Base-by-base conservation (phyloP, 2,797 vertebrate genomes). In the Sebastes aleutianus region DNA sequence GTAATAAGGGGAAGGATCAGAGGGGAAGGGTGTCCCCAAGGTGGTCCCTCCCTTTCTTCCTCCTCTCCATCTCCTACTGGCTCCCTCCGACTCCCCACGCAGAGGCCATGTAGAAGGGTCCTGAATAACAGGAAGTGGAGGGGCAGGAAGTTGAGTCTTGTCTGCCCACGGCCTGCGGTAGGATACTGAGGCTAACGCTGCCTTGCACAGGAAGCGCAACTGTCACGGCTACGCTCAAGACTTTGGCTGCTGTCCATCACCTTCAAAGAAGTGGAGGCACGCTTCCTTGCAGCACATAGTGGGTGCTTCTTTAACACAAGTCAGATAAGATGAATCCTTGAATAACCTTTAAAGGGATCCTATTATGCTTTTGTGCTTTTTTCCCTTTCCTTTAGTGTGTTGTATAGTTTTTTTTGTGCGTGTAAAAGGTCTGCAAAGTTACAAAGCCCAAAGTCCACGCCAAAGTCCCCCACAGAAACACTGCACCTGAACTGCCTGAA, bases 81-180 rank as follows among this genome's bases (percentile, higher is more conserved):
- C 80, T 91, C 83, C 74, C 66, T 74, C 59, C 56, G 57, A 88
- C 83, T 85, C 90, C 89, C 63, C 77, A 86, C 62, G 43, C 82
- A 68, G 84, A 92, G 89, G 91, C 91, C 90, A 95, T 58, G 76
- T 83, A 88, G 85, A 93, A 85, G 91, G 84, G 93, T 93, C 92
- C 85, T 89, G 92, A 95, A 96, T 93, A 96, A 96, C 96, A 96
- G 95, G 96, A 96, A 95, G 92, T 93, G 88, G 84, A 92, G 89
- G 81, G 93, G 93, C 95, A 96, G 95, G 95, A 96, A 95, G 94
- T 95, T 85, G 92, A 94, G 93, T 92, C 90, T 87, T 90, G 91
- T 91, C 93, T 94, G 90, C 92, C 92, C 90, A 87, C 76, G 72
- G 92, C 78, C 92, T 94, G 89, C 79, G 92, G 92, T 93, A 88